Percentiles rank a stretch among this genome's conserved stretches.
These are phyloP conservation scores for Matsumurasca onukii DNA, from an alignment of 1,140 invertebrate genomes.

Conservation along the genomic window DNA sequence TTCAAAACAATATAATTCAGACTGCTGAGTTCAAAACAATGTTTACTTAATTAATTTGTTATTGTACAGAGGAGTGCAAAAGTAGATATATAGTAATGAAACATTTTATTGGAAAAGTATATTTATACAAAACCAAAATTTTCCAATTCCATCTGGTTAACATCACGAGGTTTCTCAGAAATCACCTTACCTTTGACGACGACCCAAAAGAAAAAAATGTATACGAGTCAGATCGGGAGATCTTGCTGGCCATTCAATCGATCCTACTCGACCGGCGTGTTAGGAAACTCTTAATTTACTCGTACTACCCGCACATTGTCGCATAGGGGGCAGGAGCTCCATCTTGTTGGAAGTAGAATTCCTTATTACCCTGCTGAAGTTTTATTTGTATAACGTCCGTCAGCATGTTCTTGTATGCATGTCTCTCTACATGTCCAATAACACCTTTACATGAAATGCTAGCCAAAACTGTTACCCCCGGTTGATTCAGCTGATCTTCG, in stretches of 20 bases:
- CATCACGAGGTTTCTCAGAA: too few species aligned
- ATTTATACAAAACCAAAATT: neutral
- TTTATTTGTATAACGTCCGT: neutral
- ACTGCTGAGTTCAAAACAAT: too few species aligned
- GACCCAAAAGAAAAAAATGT: neutral
- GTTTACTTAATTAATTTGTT: too few species aligned
- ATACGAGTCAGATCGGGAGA: too few species aligned
- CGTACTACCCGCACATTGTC: neutral
- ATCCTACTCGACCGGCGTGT: neutral
- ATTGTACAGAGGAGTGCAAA: conserved; percentile 8
- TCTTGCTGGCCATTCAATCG: too few species aligned
- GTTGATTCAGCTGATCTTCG: conserved; percentile 10
- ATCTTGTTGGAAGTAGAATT: too few species aligned
- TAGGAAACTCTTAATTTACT: neutral
- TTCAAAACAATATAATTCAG: too few species aligned
- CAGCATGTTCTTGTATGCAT: neutral
- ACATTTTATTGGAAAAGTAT: too few species aligned
- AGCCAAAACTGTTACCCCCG: conserved; percentile 8
- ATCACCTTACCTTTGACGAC: neutral
- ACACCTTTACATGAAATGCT: conserved; percentile 5
- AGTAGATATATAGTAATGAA: conserved; percentile 9
- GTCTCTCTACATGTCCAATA: neutral
- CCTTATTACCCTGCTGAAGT: neutral
- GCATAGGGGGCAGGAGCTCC: too few species aligned
- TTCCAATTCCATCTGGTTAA: neutral